Evolutionary conservation across 2,888 invertebrate species (phyloP), one percentile per base, ranked within the genome.

Genomic region (Drosophila neutralis): DNA sequence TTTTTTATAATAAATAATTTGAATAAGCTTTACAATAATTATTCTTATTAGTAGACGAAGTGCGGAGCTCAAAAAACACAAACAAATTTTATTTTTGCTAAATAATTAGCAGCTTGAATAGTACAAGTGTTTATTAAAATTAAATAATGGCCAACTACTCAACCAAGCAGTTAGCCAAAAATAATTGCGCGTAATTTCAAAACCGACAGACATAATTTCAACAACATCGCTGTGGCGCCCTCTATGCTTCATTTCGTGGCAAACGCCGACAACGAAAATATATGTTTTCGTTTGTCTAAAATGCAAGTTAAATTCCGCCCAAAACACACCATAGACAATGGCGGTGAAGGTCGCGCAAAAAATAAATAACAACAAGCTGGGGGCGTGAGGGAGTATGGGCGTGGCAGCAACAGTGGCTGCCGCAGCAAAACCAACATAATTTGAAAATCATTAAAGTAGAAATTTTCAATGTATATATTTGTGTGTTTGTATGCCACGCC

Each of bases 361-460:
- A 78, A 18, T 3, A 64, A 69, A 65, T 70, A 76, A 69, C 70
- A 70, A 70, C 73, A 59, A 64, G 52, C 54, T 10, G 54, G 36
- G 24, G 69, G 61, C 60, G 66, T 59, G 0, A 21, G 24, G 69
- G 58, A 51, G 71, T 61, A 24, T 54, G 35, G 59, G 71, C 59
- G 49, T 24, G 48, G 61, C 48, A 65, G 52, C 52, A 63, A 69
- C 35, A 60, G 35, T 18, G 27, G 54, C 24, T n/a, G 27, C 57
- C 45, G 69, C 72, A 69, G 70, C 56, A 76, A 73, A 78, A 74
- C 72, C 87, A 90, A 83, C 89, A 87, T 90, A 87, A 87, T 87
- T 87, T 87, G 89, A 90, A 87, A 87, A 90, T 87, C 87, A 87
- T 87, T 87, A 90, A 90, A 90, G 87, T 78, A 87, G 77, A 87